Percentiles rank a stretch among this genome's conserved stretches.
Evolutionary conservation across 2,113 vertebrate genomes (phyloP).

Genomic region (Paracanthobrama guichenoti): DNA sequence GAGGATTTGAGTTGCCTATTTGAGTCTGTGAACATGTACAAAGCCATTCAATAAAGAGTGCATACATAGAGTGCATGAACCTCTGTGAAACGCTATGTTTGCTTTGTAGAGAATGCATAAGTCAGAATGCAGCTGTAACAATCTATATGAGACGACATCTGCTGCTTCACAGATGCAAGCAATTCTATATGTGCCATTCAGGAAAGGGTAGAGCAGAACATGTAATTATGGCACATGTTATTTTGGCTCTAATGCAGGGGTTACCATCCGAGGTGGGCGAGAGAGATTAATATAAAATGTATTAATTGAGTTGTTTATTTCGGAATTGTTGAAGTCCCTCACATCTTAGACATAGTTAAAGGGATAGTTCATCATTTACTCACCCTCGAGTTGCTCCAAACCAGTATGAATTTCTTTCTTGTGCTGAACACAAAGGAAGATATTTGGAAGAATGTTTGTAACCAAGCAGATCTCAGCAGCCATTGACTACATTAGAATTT

Average conservation of each 20-base stretch:
- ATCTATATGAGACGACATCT: background rate
- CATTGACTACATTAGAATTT: too few relatives aligned
- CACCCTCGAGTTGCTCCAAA: too few relatives aligned
- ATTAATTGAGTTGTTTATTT: background rate
- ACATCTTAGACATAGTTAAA: background rate
- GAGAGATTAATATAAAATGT: background rate
- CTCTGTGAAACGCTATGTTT: background rate
- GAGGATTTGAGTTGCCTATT: background rate
- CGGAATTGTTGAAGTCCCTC: background rate
- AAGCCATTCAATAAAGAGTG: background rate
- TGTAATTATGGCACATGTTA: background rate
- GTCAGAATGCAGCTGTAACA: background rate
- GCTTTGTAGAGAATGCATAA: background rate
- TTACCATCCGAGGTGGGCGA: background rate
- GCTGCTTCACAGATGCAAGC: constrained; percentile 25
- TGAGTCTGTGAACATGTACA: background rate
- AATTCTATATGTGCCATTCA: background rate
- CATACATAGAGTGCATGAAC: background rate
- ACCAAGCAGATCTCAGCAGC: too few relatives aligned
- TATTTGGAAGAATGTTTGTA: too few relatives aligned
- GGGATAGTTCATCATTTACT: too few relatives aligned
- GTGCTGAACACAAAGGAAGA: too few relatives aligned
- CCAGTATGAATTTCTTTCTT: too few relatives aligned
- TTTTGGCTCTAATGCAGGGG: background rate
- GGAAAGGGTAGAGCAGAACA: background rate